Base-by-base conservation (phyloP, 30 jellyfish, hydroid and myxozoan species). In the Catostylus mosaicus region DNA sequence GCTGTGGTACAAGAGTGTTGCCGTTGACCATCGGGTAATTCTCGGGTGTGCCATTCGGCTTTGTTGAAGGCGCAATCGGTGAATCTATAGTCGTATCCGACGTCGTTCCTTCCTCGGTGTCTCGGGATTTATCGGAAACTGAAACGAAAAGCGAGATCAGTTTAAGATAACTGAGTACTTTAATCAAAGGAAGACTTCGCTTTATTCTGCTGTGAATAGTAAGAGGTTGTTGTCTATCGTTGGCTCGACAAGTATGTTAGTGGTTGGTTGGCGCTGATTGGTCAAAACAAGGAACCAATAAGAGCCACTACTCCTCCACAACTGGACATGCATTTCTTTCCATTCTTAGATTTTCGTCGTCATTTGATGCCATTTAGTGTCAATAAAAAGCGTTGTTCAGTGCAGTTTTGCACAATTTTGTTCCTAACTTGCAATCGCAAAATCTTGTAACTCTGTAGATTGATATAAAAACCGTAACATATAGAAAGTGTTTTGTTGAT, bases 11-110 rank as follows among this genome's bases (percentile, higher is more conserved):
- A 0, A 35, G 65, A 24, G 23, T 61, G 19, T 29, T 79, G 19
- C 82, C 78, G 38, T 48, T 79, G 16, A 37, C 38, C 23, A 26
- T 37, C 10, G 69, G 66, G 29, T 52, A 46, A 38, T 30, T 31
- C 67, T 14, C 18, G 1, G 51, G 77, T 12, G 65, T 45, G 0
- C 70, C 64, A 50, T 36, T 48, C 14, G 32, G 45, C 26, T 8
- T 16, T 29, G 9, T 54, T 30, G 52, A 8, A 6, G 52, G 59
- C 8, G 26, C 30, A 1, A 64, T 67, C n/a, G 88, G 78, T 22
- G 90, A 80, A 35, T 80, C 90, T 11, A 80, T 52, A 9, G 90
- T 80, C 34, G 90, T 80, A 67, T 80, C 90, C 1, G 90, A 80
- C 16, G 82, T 69, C 7, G 83, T 80, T 54, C 77, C 83, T 54